Base-by-base conservation (phyloP, 1,140 invertebrate species). In the Zaprionus tsacasi region DNA sequence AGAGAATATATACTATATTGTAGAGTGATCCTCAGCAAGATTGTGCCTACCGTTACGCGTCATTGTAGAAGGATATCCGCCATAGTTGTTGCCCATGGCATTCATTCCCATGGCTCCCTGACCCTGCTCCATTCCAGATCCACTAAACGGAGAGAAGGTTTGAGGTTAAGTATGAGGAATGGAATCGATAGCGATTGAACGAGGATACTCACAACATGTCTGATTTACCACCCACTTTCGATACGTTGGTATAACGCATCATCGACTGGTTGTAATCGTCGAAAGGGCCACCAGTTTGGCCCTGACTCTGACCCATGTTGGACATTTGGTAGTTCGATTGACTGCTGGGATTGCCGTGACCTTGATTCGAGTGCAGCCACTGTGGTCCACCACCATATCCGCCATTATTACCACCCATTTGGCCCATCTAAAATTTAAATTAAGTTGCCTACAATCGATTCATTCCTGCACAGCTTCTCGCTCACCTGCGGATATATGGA, bases 291-390 rank as follows among this genome's bases (percentile, higher is more conserved):
- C 15, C 10, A 0, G 70, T 15, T 45, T 45, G 40, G 1, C 56
- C 27, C 25, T 40, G 59, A n/a, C 73, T 33, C 13, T 58, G 70
- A 5, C 30, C 27, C 48, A 78, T 52, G 7, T 10, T 60, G 12
- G 40, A 45, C 0, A 56, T 58, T 40, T 70, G 50, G 30, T 52
- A 78, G 17, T 50, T 38, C 1, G 27, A 48, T 17, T 30, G 52
- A 35, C n/a, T 12, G 33, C 54, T n/a, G 50, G 25, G 17, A 52
- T 65, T 52, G 0, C 60, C 48, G 6, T 43, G 38, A 25, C 66
- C 69, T 52, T 87, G 83, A 11, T 78, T 87, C 0, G 83, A 87
- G 68, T 88, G 83, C 25, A 88, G 13, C 83, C 83, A 88, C 35
- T 88, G 83, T 0, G 40, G 45, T 8, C 69, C 74, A 2, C 80